A percentile compares a stretch with the other conserved stretches of the same genome.
phyloP scores from a whole-genome alignment of 2,888 invertebrate species.

The Lysandra bellargus region DNA sequence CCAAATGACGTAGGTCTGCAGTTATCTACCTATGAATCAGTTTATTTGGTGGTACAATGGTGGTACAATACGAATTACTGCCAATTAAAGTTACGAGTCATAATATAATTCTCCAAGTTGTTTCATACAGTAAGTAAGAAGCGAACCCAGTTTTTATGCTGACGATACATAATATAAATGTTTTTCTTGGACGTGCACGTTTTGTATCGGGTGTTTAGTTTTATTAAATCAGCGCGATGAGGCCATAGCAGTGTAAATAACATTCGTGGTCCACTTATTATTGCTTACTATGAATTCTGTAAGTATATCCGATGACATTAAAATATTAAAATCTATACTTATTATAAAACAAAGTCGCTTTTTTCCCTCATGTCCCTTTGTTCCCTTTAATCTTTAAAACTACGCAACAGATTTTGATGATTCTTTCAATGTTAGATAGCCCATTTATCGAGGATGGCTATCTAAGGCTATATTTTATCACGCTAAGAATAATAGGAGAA shows the following conservation, averaged over 20 bases:
- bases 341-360: too few species aligned
- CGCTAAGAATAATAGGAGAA: too few species aligned
- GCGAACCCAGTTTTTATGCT: background rate
- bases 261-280: slow-evolving; percentile 1
- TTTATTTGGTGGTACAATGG: too few species aligned
- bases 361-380: too few species aligned
- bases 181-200: background rate
- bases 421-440: too few species aligned
- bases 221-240: slow-evolving; percentile 26
- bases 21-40: too few species aligned
- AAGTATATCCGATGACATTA: background rate
- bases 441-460: too few species aligned
- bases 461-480: too few species aligned
- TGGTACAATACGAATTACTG: too few species aligned
- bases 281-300: background rate
- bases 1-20: too few species aligned
- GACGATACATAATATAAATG: background rate
- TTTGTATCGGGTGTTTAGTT: slow-evolving; percentile 12
- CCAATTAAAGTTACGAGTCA: background rate
- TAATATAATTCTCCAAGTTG: background rate
- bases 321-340: background rate
- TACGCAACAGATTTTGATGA: too few species aligned
- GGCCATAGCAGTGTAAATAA: slow-evolving; percentile 22
- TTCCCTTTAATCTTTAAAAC: too few species aligned
- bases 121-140: background rate